phyloP scores from a whole-genome alignment of 2,113 vertebrate genomes.

The Bos taurus region ARS-UCD2.0 NC_037330.1:36886001-36886500 shows the following conservation, averaged over 20 bases:
- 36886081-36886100: not conserved
- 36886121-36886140: not conserved
- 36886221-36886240: not conserved
- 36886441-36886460: not conserved
- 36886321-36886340: not conserved
- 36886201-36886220: not conserved
- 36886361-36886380: not conserved
- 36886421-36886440: not conserved
- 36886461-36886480: not conserved
- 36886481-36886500: not conserved
- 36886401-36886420: not conserved
- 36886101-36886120: rapidly evolving
- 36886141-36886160: not conserved
- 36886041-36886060: not conserved
- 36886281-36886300: not conserved
- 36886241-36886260: not conserved
- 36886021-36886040: not conserved
- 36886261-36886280: not conserved
- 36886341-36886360: not conserved
- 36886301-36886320: not conserved
- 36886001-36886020: not conserved
- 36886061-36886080: not conserved
- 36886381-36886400: not conserved
- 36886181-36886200: not conserved
- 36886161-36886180: not conserved